Conservation (phyloP, 2,797 vertebrate species). For the Tenualosa ilisha region DNA sequence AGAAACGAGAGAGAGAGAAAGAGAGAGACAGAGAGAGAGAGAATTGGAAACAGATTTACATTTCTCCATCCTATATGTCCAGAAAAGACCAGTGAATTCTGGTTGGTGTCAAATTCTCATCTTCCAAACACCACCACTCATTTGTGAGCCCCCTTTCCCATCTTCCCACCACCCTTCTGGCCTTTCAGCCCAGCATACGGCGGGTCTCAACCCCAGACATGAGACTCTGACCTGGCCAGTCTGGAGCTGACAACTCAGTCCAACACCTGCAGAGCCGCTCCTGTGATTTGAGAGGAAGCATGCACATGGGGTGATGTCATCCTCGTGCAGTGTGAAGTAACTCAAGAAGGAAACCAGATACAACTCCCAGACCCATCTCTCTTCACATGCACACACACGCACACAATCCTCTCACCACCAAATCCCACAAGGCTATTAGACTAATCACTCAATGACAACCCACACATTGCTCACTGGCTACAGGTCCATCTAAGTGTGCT, state of each 20-base stretch:
- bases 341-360: conserved; percentile 7
- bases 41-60: conserved; percentile 21
- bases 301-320: conserved; percentile 30
- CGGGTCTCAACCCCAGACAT: not conserved
- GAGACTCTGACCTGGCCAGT: not conserved
- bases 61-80: not conserved
- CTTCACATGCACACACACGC: not conserved
- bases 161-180: not conserved
- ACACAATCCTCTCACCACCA: not conserved
- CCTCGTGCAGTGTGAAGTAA: conserved; percentile 12
- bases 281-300: not conserved
- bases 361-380: conserved; percentile 21
- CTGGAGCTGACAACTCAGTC: not conserved
- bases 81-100: not conserved
- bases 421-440: not conserved
- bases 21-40: not conserved
- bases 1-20: not conserved
- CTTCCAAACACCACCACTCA: not conserved
- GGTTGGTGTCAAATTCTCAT: not conserved
- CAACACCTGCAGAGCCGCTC: not conserved
- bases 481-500: too few species aligned
- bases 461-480: too few species aligned
- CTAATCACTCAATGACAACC: too few species aligned
- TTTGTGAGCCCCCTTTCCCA: not conserved
- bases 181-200: not conserved